Percentiles rank a stretch among this genome's conserved stretches.
These are phyloP conservation scores for Catocala nupta DNA, from an alignment of 2,888 invertebrate genomes.

Conservation along the genomic window DNA sequence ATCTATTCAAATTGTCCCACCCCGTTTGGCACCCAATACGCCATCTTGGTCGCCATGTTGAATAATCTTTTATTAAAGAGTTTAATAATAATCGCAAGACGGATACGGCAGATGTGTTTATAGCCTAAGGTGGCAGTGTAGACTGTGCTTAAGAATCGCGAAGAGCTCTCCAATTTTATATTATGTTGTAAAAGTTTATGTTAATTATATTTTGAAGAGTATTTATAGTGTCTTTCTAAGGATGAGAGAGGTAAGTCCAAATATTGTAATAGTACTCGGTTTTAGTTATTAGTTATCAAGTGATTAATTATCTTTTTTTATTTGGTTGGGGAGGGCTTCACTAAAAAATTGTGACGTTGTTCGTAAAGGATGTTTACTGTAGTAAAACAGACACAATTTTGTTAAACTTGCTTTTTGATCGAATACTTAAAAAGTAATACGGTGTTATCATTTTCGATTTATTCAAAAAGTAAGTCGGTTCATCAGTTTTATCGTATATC, in stretches of 20 bases:
- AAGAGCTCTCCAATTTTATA: constrained; percentile 49
- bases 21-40: constrained; percentile 72
- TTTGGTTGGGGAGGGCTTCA: too few relatives aligned
- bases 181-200: constrained; percentile 22
- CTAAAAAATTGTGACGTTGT: too few relatives aligned
- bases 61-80: constrained; percentile 76
- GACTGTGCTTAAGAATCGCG: constrained; percentile 48
- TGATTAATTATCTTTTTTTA: too few relatives aligned
- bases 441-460: too few relatives aligned
- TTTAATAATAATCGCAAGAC: constrained; percentile 71
- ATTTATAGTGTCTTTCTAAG: constrained; percentile 19
- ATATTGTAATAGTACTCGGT: background rate
- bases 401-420: too few relatives aligned
- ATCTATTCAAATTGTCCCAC: constrained; percentile 44
- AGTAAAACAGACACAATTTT: too few relatives aligned
- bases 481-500: too few relatives aligned
- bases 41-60: constrained; percentile 80
- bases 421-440: too few relatives aligned
- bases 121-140: constrained; percentile 55
- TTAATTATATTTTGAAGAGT: constrained; percentile 18
- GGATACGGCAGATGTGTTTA: constrained; percentile 56
- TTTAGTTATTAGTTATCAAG: too few relatives aligned
- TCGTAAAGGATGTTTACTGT: too few relatives aligned
- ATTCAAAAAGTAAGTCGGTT: too few relatives aligned
- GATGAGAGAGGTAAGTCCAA: constrained; percentile 9